Percentiles rank a stretch among this genome's conserved stretches.
Evolutionary conservation across 1,140 invertebrate genomes (phyloP).

Genomic region (Aphelinus atriplicis): DNA sequence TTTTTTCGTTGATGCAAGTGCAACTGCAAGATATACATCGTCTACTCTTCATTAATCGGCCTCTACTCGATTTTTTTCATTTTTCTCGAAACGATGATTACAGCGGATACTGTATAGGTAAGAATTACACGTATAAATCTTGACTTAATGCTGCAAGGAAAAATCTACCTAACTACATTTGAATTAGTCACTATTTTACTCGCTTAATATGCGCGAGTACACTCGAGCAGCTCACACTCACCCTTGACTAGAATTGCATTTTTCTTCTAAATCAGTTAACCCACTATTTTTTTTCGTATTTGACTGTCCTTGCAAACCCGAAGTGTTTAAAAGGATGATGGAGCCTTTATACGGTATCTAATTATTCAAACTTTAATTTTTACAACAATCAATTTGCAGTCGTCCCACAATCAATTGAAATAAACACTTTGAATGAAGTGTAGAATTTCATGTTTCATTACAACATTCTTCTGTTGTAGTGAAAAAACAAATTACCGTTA

Average conservation of each 20-base stretch:
- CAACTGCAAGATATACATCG: conserved; percentile 6
- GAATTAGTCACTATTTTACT: conserved; percentile 36
- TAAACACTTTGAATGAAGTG: conserved; percentile 8
- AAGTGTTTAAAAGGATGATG: conserved; percentile 18
- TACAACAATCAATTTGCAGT: conserved; percentile 28
- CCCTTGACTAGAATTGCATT: conserved; percentile 40
- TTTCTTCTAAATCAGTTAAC: conserved; percentile 24
- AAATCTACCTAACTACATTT: conserved; percentile 39
- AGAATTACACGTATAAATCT: conserved; percentile 41
- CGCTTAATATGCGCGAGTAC: conserved; percentile 36
- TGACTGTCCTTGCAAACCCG: not conserved
- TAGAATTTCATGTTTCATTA: not conserved
- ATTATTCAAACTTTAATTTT: conserved; percentile 31
- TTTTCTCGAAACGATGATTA: conserved; percentile 35
- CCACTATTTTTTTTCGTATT: conserved; percentile 2
- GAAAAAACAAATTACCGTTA: conserved; percentile 6
- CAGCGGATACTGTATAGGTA: conserved; percentile 39
- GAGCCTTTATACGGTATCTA: conserved; percentile 7
- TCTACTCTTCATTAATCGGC: conserved; percentile 11
- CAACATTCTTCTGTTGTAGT: conserved; percentile 1
- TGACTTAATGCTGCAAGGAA: conserved; percentile 39
- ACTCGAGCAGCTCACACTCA: conserved; percentile 36
- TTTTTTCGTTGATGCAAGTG: conserved; percentile 23
- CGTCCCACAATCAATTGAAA: conserved; percentile 10
- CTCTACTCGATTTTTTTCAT: conserved; percentile 9